These are phyloP conservation scores for Meiosimyza platycephala DNA, from an alignment of 2,888 invertebrate species.

Conservation along the genomic window DNA sequence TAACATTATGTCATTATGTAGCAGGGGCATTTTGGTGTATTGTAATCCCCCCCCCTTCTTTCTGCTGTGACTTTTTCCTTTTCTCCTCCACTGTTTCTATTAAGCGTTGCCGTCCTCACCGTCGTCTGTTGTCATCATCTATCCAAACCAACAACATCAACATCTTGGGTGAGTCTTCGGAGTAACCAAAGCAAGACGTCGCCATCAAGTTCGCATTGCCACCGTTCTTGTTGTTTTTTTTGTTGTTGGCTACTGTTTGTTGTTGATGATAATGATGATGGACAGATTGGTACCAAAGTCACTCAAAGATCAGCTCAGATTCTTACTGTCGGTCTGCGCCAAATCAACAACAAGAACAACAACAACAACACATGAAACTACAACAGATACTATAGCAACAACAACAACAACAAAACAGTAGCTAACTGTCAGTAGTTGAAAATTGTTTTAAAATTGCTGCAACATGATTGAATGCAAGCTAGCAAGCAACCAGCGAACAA, in stretches of 20 bases:
- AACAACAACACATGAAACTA: slow-evolving; percentile 39
- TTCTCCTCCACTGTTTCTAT: no score
- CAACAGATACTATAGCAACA: slow-evolving; percentile 52
- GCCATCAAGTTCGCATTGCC: neutral
- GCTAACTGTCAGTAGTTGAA: slow-evolving; percentile 64
- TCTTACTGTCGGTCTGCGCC: slow-evolving; percentile 43
- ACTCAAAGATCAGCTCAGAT: slow-evolving; percentile 47
- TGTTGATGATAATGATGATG: slow-evolving; percentile 65
- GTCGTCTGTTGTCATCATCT: neutral
- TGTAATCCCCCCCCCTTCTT: no score
- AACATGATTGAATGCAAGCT: slow-evolving; percentile 65
- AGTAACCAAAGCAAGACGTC: slow-evolving; percentile 19
- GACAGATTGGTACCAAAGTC: slow-evolving; percentile 66
- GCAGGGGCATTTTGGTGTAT: no score
- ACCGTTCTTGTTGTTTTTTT: slow-evolving; percentile 12
- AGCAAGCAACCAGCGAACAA: slow-evolving; percentile 16
- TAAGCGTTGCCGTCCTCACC: neutral
- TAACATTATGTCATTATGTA: no score
- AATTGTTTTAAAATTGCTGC: slow-evolving; percentile 66
- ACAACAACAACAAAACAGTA: slow-evolving; percentile 43
- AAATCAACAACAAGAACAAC: slow-evolving; percentile 20
- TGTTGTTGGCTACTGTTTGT: slow-evolving; percentile 35
- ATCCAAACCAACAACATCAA: neutral
- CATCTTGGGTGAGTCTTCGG: slow-evolving; percentile 12
- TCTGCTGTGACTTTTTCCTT: no score